Conservation (phyloP, 1,140 invertebrate genomes). For the Trichogramma pretiosum region DNA sequence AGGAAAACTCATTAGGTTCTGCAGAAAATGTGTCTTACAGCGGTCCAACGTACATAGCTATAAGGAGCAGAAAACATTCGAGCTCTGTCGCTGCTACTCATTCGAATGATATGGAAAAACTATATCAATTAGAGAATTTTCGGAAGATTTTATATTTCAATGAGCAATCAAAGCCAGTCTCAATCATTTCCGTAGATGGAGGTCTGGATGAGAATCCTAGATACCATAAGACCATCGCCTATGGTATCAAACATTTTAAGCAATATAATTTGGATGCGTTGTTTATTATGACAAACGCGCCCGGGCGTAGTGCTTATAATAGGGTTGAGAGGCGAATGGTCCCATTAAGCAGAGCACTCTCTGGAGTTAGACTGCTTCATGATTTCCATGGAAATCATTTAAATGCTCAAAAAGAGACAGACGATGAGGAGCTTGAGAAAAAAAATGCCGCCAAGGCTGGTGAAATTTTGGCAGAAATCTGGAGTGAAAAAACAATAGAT, state of each 20-base stretch:
- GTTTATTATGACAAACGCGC: conserved; percentile 38
- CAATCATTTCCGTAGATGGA: conserved; percentile 25
- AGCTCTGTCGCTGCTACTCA: conserved; percentile 20
- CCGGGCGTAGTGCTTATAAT: conserved; percentile 33
- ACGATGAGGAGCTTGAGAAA: too few species aligned
- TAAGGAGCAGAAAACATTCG: conserved; percentile 29
- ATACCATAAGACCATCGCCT: conserved; percentile 30
- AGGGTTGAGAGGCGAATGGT: conserved; percentile 31
- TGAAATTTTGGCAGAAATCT: too few species aligned
- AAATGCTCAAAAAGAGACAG: too few species aligned
- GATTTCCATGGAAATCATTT: conserved; percentile 37
- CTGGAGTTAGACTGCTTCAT: conserved; percentile 21
- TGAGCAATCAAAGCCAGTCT: not conserved
- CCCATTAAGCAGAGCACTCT: conserved; percentile 27
- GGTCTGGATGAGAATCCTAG: conserved; percentile 40
- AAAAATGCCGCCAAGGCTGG: too few species aligned
- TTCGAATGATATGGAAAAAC: not conserved
- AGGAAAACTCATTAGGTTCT: too few species aligned
- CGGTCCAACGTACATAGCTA: conserved; percentile 35
- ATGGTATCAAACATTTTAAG: conserved; percentile 31
- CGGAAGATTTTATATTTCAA: not conserved
- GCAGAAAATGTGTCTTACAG: conserved; percentile 30
- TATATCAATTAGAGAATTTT: conserved; percentile 3
- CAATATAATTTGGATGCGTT: conserved; percentile 36
- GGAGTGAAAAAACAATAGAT: too few species aligned